phyloP scores from a whole-genome alignment of 2,113 vertebrate genomes.

The Indri indri region DNA sequence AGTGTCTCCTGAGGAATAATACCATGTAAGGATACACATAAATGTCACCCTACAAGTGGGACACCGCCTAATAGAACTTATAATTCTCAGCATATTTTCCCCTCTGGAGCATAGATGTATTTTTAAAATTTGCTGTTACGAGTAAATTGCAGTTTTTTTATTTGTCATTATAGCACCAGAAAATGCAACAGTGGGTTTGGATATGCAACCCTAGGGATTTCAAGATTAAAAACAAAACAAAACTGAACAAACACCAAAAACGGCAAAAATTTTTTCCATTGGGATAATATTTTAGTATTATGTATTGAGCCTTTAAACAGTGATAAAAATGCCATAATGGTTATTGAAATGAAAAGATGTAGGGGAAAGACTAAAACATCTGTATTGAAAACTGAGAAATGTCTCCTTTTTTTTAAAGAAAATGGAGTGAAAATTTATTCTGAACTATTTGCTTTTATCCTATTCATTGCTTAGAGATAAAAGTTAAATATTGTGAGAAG shows the following conservation, averaged over 20 bases:
- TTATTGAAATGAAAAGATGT: slow-evolving; percentile 46
- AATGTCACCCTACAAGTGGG: slow-evolving; percentile 43
- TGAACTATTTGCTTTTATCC: neutral
- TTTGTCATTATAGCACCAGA: slow-evolving; percentile 74
- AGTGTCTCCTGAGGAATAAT: slow-evolving; percentile 50
- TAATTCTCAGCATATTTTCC: slow-evolving; percentile 74
- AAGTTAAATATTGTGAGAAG: neutral
- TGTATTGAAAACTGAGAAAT: slow-evolving; percentile 52
- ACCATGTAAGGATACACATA: neutral
- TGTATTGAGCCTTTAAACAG: slow-evolving; percentile 67
- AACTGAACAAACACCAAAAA: slow-evolving; percentile 57
- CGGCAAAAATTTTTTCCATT: neutral
- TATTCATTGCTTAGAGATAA: neutral
- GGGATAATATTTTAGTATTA: slow-evolving; percentile 57
- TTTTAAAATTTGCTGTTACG: slow-evolving; percentile 75
- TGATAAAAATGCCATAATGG: slow-evolving; percentile 64
- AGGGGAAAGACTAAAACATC: neutral
- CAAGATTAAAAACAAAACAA: slow-evolving; percentile 45
- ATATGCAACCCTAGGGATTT: slow-evolving; percentile 73
- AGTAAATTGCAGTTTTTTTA: slow-evolving; percentile 69
- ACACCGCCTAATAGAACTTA: slow-evolving; percentile 75
- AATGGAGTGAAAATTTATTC: slow-evolving; percentile 39
- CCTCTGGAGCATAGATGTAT: slow-evolving; percentile 74
- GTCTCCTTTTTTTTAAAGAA: slow-evolving; percentile 53
- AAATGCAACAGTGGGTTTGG: slow-evolving; percentile 76